Base-by-base conservation (phyloP, 2,888 invertebrate species). In the Protophormia terraenovae region DNA sequence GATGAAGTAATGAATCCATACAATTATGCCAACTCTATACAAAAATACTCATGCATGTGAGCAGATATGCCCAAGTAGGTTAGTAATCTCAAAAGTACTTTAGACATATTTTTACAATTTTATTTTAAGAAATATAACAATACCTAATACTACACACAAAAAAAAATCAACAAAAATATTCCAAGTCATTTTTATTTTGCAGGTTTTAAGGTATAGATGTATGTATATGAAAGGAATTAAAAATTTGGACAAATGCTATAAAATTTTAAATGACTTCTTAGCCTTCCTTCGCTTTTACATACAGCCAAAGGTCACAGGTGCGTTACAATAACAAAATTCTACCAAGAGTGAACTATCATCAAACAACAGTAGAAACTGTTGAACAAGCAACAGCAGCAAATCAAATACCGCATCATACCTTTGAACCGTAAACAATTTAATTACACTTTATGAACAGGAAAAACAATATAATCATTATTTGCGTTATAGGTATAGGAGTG, bases 361-460 rank as follows among this genome's bases (percentile, higher is more conserved):
- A 47, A 10, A 38, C n/a, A 64, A 62, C 35, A 35, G 35, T 58
- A 19, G 47, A 35, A 71, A 62, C 22, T 29, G 12, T n/a, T n/a
- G n/a, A n/a, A n/a, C 10, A 16, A 50, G 32, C 19, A 55, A 81
- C 75, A 53, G 75, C 53, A 84, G 50, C 62, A 81, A 78, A 69
- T 85, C 78, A 75, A 69, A 75, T 69, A 82, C 62, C 82, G 60
- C 75, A 79, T 58, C 75, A 71, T 71, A 72, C 75, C 72, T 83
- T 79, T 79, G 76, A 79, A 86, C 86, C 86, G 72, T 79, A 86
- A 80, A 86, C 76, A 79, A 75, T 86, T 83, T 83, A 86, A 86
- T 83, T 76, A 83, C 79, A 80, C 62, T 79, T 71, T 69, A 75
- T 83, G 77, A 78, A 53, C 86, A 76, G 73, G 62, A 77, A 80